Percentiles rank a stretch among this genome's conserved stretches.
Evolutionary conservation across 2,797 vertebrate genomes (phyloP).

Genomic region (Chanos chanos): DNA sequence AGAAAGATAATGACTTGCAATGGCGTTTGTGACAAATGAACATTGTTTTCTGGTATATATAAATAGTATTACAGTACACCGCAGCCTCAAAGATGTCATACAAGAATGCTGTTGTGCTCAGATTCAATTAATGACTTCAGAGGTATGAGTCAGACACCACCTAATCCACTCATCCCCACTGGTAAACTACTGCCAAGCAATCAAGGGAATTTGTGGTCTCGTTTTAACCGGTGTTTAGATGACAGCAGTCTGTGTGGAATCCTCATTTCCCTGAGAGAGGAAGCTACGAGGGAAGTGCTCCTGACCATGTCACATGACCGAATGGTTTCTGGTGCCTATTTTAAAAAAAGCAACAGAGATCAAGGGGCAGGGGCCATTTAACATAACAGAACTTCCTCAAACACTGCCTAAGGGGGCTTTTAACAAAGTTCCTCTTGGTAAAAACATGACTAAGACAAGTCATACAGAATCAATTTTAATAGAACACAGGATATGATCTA

Average conservation of each 20-base stretch:
- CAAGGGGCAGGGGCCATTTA: too few species aligned
- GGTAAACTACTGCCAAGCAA: neutral
- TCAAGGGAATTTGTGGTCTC: neutral
- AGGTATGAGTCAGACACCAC: too few species aligned
- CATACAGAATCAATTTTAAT: neutral
- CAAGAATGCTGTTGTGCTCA: too few species aligned
- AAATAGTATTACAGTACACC: too few species aligned
- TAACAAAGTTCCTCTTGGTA: neutral
- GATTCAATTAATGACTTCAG: too few species aligned
- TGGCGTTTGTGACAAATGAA: too few species aligned
- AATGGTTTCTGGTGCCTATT: constrained; percentile 14
- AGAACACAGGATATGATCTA: neutral
- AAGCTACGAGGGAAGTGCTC: constrained; percentile 3
- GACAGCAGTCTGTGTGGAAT: neutral
- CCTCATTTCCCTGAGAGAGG: neutral
- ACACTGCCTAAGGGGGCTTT: neutral
- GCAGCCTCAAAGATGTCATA: too few species aligned
- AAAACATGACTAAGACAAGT: neutral
- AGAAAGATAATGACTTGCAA: too few species aligned
- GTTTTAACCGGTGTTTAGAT: neutral
- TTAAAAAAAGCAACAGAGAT: too few species aligned
- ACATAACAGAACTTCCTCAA: too few species aligned
- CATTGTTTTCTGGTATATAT: too few species aligned
- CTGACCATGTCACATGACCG: neutral
- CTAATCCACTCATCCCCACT: neutral